Evolutionary conservation across 2,888 invertebrate species (phyloP), one percentile per base, ranked within the genome.

Genomic region (Ennomos erosarius): DNA sequence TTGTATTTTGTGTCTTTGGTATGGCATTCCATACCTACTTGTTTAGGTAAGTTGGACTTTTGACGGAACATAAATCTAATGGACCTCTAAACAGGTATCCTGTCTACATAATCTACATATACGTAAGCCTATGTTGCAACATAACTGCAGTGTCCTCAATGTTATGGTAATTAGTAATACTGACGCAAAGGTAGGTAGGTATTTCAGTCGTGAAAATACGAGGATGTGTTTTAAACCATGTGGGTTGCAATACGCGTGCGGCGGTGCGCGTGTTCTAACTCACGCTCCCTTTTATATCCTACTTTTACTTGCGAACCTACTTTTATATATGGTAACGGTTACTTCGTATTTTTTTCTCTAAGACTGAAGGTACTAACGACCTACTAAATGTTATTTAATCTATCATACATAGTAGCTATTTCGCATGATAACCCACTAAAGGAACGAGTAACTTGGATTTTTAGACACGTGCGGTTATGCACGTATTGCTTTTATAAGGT

Each of bases 211-310:
- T 34, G 34, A 43, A 55, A 33, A 34, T 52, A 52, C n/a, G 48
- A 65, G 53, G 53, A 65, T 64, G 60, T 68, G 55, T 68, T 67
- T 63, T 53, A 9, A 62, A 64, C 60, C 59, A 62, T 50, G 46
- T 64, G 43, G 26, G 12, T 43, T n/a, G 26, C 37, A 37, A 46
- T 13, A 33, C 55, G 52, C 51, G 64, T 65, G n/a, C n/a, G 38
- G 33, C 10, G 35, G 44, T 37, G 64, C 52, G 63, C 65, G 67
- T 67, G 68, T 36, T 49, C 46, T n/a, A n/a, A 39, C 36, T 10
- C 64, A 65, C 60, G 65, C 60, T 34, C 13, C 37, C 16, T 26
- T 26, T 6, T 26, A 26, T 26, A 26, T 26, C 26, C 6, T 26
- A 26, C 6, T 26, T 26, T 3, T 26, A 26, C 26, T 26, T 26